A percentile compares a stretch with the other conserved stretches of the same genome.
These are phyloP conservation scores for Nibea albiflora DNA, from an alignment of 2,113 vertebrate species.

Conservation along the genomic window DNA sequence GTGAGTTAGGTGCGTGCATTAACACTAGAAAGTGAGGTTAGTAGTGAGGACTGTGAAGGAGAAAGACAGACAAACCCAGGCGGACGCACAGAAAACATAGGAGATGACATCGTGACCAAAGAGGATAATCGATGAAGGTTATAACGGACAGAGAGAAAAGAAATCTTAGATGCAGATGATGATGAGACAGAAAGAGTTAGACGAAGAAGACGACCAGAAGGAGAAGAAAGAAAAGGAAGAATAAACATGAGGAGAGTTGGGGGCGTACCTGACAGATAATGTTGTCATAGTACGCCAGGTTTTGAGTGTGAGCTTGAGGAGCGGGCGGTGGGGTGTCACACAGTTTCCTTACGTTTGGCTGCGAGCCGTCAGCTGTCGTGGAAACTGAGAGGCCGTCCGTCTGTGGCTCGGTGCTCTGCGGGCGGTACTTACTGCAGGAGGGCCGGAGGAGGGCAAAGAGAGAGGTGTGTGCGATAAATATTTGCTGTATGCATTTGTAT, in stretches of 20 bases:
- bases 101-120: conserved; percentile 10
- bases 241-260: conserved; percentile 62
- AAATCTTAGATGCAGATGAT: background rate
- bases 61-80: background rate
- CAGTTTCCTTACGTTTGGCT: conserved; percentile 96
- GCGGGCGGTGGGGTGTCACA: conserved; percentile 80
- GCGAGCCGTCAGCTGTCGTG: conserved; percentile 96
- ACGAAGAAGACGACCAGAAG: background rate
- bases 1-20: background rate
- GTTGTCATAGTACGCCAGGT: conserved; percentile 88
- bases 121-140: background rate
- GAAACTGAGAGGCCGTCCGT: conserved; percentile 98
- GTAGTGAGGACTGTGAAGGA: conserved; percentile 1
- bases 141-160: conserved; percentile 21
- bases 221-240: conserved; percentile 24
- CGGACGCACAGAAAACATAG: background rate
- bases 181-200: background rate
- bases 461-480: conserved; percentile 33
- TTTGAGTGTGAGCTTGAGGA: conserved; percentile 83
- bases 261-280: conserved; percentile 87
- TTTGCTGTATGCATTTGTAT: conserved; percentile 4
- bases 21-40: background rate
- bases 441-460: conserved; percentile 7
- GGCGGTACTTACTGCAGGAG: conserved; percentile 88
- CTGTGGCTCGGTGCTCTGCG: conserved; percentile 91